phyloP scores from a whole-genome alignment of 2,797 vertebrate species.

The Chloroceryle amazona region DNA sequence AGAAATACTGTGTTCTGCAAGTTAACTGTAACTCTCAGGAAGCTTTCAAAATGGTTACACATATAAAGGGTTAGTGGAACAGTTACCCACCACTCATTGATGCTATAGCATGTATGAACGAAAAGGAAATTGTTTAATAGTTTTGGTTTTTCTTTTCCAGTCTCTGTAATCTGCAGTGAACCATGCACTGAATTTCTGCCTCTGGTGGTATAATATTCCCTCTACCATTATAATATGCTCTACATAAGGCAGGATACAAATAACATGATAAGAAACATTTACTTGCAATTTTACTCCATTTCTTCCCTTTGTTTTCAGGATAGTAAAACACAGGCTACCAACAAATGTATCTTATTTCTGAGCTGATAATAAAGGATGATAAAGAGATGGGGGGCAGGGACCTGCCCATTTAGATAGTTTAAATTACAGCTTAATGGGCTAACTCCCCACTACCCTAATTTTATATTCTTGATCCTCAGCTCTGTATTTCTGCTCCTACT shows the following conservation, averaged over 20 bases:
- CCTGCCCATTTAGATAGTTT: neutral
- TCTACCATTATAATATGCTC: neutral
- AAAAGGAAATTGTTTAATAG: neutral
- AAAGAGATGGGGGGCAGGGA: neutral
- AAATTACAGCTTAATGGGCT: constrained; percentile 38
- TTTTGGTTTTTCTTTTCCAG: neutral
- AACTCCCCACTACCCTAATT: constrained; percentile 15
- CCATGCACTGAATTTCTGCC: neutral
- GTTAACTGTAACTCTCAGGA: neutral
- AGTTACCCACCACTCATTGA: neutral
- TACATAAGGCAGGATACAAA: constrained; percentile 1
- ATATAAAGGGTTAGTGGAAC: neutral
- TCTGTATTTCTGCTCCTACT: neutral
- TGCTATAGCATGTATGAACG: neutral
- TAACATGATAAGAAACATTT: neutral
- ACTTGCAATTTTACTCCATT: neutral
- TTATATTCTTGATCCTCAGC: neutral
- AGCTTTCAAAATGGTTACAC: neutral
- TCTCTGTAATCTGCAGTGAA: constrained; percentile 1
- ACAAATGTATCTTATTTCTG: neutral
- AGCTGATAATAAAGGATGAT: neutral
- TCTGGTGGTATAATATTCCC: neutral
- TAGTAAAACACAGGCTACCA: neutral
- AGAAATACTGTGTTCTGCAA: neutral
- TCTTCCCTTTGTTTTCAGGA: neutral